Conservation (phyloP, 2,888 invertebrate species). For the Azorinus chamasolen region DNA sequence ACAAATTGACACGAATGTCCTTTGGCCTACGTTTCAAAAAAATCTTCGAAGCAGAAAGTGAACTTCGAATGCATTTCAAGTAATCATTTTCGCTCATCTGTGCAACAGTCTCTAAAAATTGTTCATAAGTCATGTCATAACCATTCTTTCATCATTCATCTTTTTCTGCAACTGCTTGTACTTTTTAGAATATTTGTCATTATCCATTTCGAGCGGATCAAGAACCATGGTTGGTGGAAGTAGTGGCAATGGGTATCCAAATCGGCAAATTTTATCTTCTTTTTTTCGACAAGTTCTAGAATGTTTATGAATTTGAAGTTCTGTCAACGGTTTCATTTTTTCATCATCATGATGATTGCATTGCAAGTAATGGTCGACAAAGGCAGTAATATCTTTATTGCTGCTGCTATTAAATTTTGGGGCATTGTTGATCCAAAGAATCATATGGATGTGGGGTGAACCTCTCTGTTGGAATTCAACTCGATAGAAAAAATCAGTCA, state of each 20-base stretch:
- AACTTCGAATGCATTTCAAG: slow-evolving; percentile 26
- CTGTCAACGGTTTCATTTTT: background rate
- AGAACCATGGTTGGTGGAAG: background rate
- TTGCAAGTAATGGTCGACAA: slow-evolving; percentile 47
- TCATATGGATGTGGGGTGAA: slow-evolving; percentile 62
- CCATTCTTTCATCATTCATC: slow-evolving; percentile 7
- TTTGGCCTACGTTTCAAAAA: slow-evolving; percentile 63
- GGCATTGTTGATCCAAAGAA: slow-evolving; percentile 54
- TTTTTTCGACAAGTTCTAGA: slow-evolving; percentile 31
- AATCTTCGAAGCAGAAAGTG: slow-evolving; percentile 25
- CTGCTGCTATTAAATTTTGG: slow-evolving; percentile 40
- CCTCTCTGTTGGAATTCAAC: slow-evolving; percentile 43
- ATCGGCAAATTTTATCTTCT: slow-evolving; percentile 11
- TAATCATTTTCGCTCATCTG: slow-evolving; percentile 32
- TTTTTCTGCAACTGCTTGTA: background rate
- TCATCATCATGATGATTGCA: slow-evolving; percentile 21
- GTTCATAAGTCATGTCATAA: slow-evolving; percentile 10
- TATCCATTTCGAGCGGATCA: slow-evolving; percentile 5
- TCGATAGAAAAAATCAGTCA: no score
- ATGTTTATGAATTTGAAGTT: slow-evolving; percentile 23
- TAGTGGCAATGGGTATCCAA: slow-evolving; percentile 14
- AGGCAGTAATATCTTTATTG: slow-evolving; percentile 31
- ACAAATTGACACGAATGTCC: slow-evolving; percentile 71
- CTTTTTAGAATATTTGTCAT: slow-evolving; percentile 11
- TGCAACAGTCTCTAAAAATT: slow-evolving; percentile 1